These are phyloP conservation scores for Trinectes maculatus DNA, from an alignment of 2,113 vertebrate genomes.

Conservation along the genomic window DNA sequence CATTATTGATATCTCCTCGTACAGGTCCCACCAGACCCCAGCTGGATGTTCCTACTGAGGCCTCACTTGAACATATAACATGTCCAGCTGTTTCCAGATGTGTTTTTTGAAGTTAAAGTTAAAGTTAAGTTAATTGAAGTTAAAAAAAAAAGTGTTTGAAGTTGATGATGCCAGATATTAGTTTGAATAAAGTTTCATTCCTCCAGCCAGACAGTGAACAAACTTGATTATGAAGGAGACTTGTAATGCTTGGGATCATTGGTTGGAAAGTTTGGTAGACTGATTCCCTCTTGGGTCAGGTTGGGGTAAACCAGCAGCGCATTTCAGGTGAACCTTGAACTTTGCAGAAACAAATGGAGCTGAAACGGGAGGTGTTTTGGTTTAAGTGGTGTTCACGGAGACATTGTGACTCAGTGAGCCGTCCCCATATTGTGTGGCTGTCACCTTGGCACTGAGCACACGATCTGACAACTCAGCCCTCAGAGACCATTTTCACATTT, in stretches of 20 bases:
- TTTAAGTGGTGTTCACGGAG: constrained; percentile 73
- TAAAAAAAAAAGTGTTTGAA: constrained; percentile 34
- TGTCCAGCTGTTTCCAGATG: constrained; percentile 58
- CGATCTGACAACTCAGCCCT: constrained; percentile 56
- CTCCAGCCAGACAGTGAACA: constrained; percentile 27
- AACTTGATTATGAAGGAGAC: not conserved
- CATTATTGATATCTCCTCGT: constrained; percentile 30
- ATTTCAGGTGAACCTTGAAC: constrained; percentile 70
- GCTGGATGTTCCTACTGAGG: constrained; percentile 51
- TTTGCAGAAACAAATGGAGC: constrained; percentile 43
- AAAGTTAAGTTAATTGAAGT: too few species aligned
- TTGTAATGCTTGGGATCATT: constrained; percentile 13
- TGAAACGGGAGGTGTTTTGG: constrained; percentile 60
- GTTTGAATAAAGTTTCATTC: constrained; percentile 46
- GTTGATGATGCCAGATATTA: constrained; percentile 38
- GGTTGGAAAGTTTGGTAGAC: not conserved
- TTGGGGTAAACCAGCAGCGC: constrained; percentile 46
- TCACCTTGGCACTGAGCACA: constrained; percentile 62
- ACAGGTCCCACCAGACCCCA: constrained; percentile 28
- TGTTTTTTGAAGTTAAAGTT: too few species aligned
- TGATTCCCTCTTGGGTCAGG: constrained; percentile 45
- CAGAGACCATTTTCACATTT: constrained; percentile 65
- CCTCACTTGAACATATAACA: constrained; percentile 50
- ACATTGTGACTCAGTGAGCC: constrained; percentile 76
- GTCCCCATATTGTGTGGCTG: constrained; percentile 66